Conservation (phyloP, 2,113 vertebrate genomes). For the Embiotoca jacksoni region DNA sequence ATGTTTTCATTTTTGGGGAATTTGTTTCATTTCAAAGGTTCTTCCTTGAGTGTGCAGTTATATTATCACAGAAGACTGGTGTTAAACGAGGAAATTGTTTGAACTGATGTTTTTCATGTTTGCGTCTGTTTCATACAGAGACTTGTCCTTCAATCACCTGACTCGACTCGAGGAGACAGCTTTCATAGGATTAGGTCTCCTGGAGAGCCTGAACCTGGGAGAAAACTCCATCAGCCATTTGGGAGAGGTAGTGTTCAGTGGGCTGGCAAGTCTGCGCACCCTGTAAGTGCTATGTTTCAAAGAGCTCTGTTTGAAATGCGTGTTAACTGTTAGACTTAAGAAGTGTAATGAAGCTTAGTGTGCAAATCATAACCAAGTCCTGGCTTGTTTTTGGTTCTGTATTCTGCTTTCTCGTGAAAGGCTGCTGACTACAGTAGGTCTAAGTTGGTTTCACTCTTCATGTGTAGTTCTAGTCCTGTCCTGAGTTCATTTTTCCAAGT, state of each 20-base stretch:
- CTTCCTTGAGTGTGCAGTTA: neutral
- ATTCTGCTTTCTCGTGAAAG: slow-evolving; percentile 41
- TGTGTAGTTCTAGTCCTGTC: slow-evolving; percentile 34
- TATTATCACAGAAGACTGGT: neutral
- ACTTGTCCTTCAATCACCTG: slow-evolving; percentile 94
- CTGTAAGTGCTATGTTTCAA: slow-evolving; percentile 86
- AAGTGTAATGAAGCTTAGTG: neutral
- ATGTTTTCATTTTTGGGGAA: slow-evolving; percentile 4
- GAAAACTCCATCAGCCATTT: slow-evolving; percentile 94
- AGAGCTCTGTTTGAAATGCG: neutral
- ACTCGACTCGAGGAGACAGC: slow-evolving; percentile 94
- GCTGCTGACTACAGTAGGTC: slow-evolving; percentile 51
- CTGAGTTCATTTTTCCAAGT: neutral
- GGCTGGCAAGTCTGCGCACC: slow-evolving; percentile 89
- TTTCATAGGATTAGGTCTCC: slow-evolving; percentile 89
- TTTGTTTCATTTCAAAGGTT: neutral
- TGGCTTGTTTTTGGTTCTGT: slow-evolving; percentile 52
- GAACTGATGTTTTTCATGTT: slow-evolving; percentile 14
- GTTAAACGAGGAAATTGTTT: neutral
- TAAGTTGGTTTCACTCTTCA: slow-evolving; percentile 20
- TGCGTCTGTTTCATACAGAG: slow-evolving; percentile 77
- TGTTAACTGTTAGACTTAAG: neutral
- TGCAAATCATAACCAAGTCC: slow-evolving; percentile 25
- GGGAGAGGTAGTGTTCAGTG: slow-evolving; percentile 93
- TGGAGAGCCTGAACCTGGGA: slow-evolving; percentile 93